Base-by-base conservation (phyloP, 2,113 vertebrate species). In the Sander vitreus region DNA sequence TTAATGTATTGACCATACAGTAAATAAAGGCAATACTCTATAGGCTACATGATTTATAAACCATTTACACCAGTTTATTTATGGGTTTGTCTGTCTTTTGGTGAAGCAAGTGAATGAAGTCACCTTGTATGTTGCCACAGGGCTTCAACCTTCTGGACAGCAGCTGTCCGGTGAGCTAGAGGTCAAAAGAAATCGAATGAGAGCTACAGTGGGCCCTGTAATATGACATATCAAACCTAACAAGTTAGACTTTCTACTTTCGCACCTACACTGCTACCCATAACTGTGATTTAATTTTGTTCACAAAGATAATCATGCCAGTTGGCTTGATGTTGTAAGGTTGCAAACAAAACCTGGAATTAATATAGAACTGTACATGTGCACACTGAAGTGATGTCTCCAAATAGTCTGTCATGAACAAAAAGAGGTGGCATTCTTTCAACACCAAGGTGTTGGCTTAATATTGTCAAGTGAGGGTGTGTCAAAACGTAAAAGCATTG, bases 221-320 rank as follows among this genome's bases (percentile, higher is more conserved):
- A 80, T 60, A 39, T 70, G 47, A 76, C 39, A 76, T 65, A 68
- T 60, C 14, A 76, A 18, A 72, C 19, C 12, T 51, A 13, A 55
- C 27, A 79, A 83, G 36, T 88, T 13, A 18, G 45, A 80, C 57
- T 76, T 43, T 83, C 13, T 58, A 65, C 57, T 58, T 63, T 83
- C n/a, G 78, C 81, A 86, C 60, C 60, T 47, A 36, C 16, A n/a
- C 23, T 73, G 72, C 59, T 63, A 73, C 54, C 51, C 64, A 77
- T 51, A 85, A 76, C 63, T 77, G 77, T 59, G 77, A 84, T 63
- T 73, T 63, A 0, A 50, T 79, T 77, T 74, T 47, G n/a, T 65
- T 87, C 36, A 55, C 71, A 67, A 19, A 74, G 53, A 80, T 55
- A 80, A 72, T 74, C 30, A 77, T 50, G 68, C 51, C 76, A 86